Percentiles rank a stretch among this genome's conserved stretches.
Evolutionary conservation across 2,888 invertebrate species (phyloP).

Genomic region (Sepiola atlantica): DNA sequence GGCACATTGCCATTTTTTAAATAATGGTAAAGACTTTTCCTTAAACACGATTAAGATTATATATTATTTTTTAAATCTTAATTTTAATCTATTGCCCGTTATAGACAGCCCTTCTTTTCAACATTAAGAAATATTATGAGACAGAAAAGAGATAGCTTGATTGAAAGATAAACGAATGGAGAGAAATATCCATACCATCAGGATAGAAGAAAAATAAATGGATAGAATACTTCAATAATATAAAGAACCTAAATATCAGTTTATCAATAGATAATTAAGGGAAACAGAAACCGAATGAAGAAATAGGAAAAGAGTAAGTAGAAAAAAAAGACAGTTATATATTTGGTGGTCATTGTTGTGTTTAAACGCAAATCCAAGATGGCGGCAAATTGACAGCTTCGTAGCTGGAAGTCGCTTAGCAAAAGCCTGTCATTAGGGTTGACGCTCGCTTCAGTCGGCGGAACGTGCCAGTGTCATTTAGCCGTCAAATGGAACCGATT

Average conservation of each 20-base stretch:
- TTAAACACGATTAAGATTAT: no score
- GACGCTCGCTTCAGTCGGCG: constrained; percentile 20
- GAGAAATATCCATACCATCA: not conserved
- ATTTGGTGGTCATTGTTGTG: constrained; percentile 16
- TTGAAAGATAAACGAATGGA: not conserved
- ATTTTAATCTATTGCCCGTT: no score
- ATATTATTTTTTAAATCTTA: no score
- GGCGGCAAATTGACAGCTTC: constrained; percentile 13
- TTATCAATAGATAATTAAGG: constrained; percentile 1
- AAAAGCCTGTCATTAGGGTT: constrained; percentile 12
- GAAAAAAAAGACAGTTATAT: not conserved
- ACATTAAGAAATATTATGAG: no score
- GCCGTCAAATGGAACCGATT: not conserved
- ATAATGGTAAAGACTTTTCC: no score
- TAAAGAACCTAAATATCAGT: not conserved
- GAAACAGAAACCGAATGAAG: not conserved
- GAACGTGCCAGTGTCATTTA: constrained; percentile 22
- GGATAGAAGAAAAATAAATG: not conserved
- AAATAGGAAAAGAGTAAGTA: not conserved
- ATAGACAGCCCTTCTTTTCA: no score
- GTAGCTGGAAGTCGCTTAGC: not conserved
- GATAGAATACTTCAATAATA: not conserved
- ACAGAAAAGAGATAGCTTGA: no score
- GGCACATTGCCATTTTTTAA: no score
- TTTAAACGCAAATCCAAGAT: constrained; percentile 23